Evolutionary conservation across 64 coral and sea anemone genomes (phyloP).

Genomic region (Catalaphyllia jardinei): DNA sequence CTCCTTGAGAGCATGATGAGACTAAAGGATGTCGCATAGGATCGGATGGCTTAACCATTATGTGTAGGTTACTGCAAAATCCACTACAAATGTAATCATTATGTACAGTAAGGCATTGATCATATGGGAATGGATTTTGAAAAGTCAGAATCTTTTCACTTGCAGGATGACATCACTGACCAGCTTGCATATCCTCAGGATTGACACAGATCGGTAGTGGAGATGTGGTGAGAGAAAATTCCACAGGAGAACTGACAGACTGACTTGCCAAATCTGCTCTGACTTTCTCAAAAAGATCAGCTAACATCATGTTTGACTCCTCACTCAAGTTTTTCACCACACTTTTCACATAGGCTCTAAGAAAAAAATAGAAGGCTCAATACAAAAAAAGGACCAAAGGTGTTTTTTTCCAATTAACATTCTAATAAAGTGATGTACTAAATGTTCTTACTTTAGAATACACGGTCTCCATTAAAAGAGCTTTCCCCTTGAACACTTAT

Average conservation of each 20-base stretch:
- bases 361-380: background rate
- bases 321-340: background rate
- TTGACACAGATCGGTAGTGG: conserved; percentile 34
- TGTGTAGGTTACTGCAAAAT: too few relatives aligned
- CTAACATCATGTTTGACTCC: background rate
- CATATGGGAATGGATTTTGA: background rate
- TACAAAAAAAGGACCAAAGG: background rate
- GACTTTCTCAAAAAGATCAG: conserved; percentile 20
- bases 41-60: too few relatives aligned
- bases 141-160: background rate
- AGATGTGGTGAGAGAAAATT: conserved; percentile 30
- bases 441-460: too few relatives aligned
- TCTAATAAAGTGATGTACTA: too few relatives aligned
- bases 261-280: background rate
- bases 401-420: too few relatives aligned
- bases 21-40: too few relatives aligned
- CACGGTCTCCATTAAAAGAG: too few relatives aligned
- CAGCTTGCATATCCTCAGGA: background rate
- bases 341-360: background rate
- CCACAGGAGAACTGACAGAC: conserved; percentile 27
- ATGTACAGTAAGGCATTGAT: background rate
- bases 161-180: background rate
- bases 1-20: too few relatives aligned
- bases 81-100: background rate
- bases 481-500: too few relatives aligned